A percentile compares a stretch with the other conserved stretches of the same genome.
These are phyloP conservation scores for Menura novaehollandiae DNA, from an alignment of 2,113 vertebrate species.

Conservation along the genomic window DNA sequence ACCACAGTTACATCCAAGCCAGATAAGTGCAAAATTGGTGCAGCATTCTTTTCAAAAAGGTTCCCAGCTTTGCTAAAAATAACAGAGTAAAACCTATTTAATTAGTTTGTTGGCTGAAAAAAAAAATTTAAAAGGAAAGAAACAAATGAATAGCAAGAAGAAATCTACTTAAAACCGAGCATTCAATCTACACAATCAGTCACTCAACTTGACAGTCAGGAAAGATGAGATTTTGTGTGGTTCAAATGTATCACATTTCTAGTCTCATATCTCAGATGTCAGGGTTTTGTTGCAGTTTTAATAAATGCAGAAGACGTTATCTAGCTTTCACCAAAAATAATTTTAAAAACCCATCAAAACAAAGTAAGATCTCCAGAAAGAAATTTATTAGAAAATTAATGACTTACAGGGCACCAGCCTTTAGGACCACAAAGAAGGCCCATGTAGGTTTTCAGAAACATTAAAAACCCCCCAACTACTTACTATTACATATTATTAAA, in stretches of 20 bases:
- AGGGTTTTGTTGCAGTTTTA: neutral
- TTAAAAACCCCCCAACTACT: neutral
- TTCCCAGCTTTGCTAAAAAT: slow-evolving; percentile 84
- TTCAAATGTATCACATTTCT: neutral
- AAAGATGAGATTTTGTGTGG: neutral
- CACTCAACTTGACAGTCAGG: neutral
- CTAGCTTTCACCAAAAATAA: neutral
- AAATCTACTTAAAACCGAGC: neutral
- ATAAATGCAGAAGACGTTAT: neutral
- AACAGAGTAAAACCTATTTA: slow-evolving; percentile 12
- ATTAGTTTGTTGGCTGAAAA: neutral
- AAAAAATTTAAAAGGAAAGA: neutral
- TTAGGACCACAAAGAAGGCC: neutral
- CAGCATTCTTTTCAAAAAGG: slow-evolving; percentile 97
- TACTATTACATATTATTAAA: slow-evolving; percentile 32
- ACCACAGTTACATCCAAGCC: slow-evolving; percentile 90
- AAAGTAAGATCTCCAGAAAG: neutral
- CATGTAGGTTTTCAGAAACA: neutral
- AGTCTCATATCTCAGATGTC: neutral
- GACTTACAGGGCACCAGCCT: neutral
- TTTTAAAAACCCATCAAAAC: neutral
- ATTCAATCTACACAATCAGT: neutral
- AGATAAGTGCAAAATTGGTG: slow-evolving; percentile 93
- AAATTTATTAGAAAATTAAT: slow-evolving; percentile 35
- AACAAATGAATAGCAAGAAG: neutral